These are phyloP conservation scores for Pipistrellus kuhlii DNA, from an alignment of 2,797 vertebrate genomes.

Conservation along the genomic window DNA sequence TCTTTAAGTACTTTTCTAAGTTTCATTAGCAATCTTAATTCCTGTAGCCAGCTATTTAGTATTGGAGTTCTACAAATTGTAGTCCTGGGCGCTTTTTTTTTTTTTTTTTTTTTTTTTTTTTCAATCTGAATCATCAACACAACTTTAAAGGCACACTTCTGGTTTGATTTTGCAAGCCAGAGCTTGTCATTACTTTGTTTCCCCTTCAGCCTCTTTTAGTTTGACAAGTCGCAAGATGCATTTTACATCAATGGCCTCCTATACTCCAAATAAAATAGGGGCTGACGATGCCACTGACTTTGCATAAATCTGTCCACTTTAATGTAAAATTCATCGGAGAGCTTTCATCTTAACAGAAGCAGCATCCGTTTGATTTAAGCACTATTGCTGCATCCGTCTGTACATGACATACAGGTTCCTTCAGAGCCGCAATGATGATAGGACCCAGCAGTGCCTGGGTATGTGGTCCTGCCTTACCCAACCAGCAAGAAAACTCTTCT, in stretches of 20 bases:
- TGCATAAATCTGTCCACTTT: background rate
- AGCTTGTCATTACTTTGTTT: background rate
- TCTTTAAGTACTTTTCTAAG: background rate
- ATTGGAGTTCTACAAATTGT: background rate
- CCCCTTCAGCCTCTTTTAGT: background rate
- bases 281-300: conserved; percentile 1
- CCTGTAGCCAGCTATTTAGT: background rate
- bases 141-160: background rate
- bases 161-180: background rate
- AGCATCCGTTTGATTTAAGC: background rate
- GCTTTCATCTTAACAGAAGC: background rate
- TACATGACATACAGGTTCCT: background rate
- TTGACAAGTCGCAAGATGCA: background rate
- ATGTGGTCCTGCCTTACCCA: background rate
- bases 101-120: background rate
- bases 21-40: background rate
- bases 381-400: background rate
- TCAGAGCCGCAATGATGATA: accelerated
- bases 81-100: background rate
- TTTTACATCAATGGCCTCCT: background rate
- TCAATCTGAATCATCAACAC: background rate
- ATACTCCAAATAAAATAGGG: background rate
- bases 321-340: background rate
- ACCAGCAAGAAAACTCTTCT: background rate
- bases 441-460: background rate